Conservation (phyloP, 2,113 vertebrate genomes). For the Mohoua ochrocephala region DNA sequence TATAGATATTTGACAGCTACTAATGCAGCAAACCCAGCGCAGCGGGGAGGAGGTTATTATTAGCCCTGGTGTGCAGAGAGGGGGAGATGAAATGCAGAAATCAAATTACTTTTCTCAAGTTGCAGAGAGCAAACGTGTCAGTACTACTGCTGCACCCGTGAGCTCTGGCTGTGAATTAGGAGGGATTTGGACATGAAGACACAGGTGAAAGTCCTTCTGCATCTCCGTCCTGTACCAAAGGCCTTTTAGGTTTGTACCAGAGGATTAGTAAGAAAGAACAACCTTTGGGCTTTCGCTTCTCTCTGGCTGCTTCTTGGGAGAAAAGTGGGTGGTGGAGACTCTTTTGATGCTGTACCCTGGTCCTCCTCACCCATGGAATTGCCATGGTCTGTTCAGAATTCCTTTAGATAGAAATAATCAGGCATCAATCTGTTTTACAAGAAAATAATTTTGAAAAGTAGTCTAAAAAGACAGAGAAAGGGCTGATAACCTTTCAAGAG, state of each 20-base stretch:
- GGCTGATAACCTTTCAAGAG: not conserved
- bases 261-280: not conserved
- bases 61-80: not conserved
- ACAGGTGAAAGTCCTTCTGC: not conserved
- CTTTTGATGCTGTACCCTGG: not conserved
- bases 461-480: not conserved
- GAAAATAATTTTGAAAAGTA: not conserved
- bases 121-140: not conserved
- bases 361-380: not conserved
- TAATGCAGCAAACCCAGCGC: not conserved
- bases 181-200: not conserved
- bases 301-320: not conserved
- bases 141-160: not conserved
- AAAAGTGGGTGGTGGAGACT: not conserved
- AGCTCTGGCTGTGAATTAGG: not conserved
- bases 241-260: not conserved
- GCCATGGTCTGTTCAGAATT: not conserved
- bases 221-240: not conserved
- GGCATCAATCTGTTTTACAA: fast-evolving
- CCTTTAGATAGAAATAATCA: not conserved
- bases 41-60: not conserved
- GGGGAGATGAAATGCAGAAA: not conserved
- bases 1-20: not conserved
- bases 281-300: not conserved
- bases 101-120: not conserved